phyloP scores from a whole-genome alignment of 1,140 invertebrate species.

The Drosophila mauritiana region DNA sequence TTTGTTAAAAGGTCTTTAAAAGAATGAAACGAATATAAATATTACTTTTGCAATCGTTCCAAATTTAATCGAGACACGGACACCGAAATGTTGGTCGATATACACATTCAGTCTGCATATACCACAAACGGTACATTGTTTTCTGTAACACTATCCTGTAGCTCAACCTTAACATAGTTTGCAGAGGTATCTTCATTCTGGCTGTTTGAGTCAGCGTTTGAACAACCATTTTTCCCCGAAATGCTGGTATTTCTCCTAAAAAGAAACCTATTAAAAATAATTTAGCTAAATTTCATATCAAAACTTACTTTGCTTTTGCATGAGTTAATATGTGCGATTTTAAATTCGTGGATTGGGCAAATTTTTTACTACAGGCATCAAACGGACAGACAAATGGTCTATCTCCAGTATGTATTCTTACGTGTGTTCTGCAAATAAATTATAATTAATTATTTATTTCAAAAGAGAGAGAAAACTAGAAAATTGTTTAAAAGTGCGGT shows the following conservation, averaged over 20 bases:
- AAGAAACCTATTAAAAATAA: conserved; percentile 2
- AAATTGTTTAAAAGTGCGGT: too few species aligned
- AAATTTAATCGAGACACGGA: background rate
- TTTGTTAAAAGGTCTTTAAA: background rate
- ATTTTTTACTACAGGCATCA: conserved; percentile 99
- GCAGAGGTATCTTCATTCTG: conserved; percentile 52
- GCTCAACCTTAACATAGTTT: conserved; percentile 81
- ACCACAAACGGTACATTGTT: conserved; percentile 61
- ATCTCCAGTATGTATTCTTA: conserved; percentile 98
- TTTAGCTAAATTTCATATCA: background rate
- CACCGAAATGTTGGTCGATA: background rate
- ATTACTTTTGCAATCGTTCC: background rate
- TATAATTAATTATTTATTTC: too few species aligned
- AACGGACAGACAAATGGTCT: conserved; percentile 99
- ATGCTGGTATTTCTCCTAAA: conserved; percentile 58
- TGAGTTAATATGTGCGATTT: conserved; percentile 99
- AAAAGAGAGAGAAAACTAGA: too few species aligned
- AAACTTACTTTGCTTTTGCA: conserved; percentile 95
- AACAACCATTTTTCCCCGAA: conserved; percentile 55
- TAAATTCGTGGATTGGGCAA: conserved; percentile 98
- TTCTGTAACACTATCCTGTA: conserved; percentile 63
- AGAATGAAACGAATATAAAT: background rate
- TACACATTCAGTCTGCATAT: conserved; percentile 66
- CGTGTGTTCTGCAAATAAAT: conserved; percentile 92
- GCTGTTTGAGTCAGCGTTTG: conserved; percentile 45